Evolutionary conservation across 2,113 vertebrate genomes (phyloP).

Genomic region (Carassius gibelio): DNA sequence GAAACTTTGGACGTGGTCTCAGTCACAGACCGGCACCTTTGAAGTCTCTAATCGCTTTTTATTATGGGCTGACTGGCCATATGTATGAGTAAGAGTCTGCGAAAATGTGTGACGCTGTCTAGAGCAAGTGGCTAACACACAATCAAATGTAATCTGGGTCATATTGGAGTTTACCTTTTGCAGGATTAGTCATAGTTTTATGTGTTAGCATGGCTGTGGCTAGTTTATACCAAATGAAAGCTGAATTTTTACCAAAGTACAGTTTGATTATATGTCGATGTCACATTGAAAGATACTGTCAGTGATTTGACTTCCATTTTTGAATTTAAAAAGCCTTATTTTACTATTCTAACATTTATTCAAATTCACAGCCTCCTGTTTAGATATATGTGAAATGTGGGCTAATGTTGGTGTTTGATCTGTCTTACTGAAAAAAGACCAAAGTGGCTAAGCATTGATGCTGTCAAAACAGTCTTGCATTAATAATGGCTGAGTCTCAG

Average conservation of each 20-base stretch:
- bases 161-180: not conserved
- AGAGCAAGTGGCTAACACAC: not conserved
- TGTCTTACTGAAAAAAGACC: not conserved
- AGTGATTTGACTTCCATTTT: not conserved
- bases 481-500: not conserved
- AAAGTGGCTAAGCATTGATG: not conserved
- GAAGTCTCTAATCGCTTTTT: constrained; percentile 39
- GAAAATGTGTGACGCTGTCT: not conserved
- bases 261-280: not conserved
- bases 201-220: not conserved
- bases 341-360: not conserved
- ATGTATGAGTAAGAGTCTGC: not conserved
- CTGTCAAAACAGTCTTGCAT: not conserved
- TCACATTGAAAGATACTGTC: not conserved
- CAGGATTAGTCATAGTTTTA: not conserved
- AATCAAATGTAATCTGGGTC: not conserved
- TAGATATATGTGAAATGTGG: not conserved
- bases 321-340: not conserved
- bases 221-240: not conserved
- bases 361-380: constrained; percentile 19
- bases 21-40: constrained; percentile 40
- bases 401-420: not conserved
- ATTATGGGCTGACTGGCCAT: constrained; percentile 3
- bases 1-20: constrained; percentile 8
- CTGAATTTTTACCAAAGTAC: not conserved